Evolutionary conservation across 2,113 vertebrate species (phyloP).

Genomic region (Pseudopipra pipra): DNA sequence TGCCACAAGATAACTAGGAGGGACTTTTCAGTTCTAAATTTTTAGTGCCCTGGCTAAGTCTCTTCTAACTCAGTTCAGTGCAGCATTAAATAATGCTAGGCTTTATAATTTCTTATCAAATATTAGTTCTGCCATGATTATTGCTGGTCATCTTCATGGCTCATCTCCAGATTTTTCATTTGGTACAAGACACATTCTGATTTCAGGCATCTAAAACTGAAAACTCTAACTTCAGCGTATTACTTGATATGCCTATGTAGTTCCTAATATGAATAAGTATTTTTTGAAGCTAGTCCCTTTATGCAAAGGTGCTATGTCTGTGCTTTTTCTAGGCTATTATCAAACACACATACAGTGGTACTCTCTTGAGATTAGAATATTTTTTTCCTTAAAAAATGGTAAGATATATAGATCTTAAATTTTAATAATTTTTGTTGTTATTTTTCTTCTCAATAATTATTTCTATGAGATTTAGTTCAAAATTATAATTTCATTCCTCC

Average conservation of each 20-base stretch:
- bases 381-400: not conserved
- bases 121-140: not conserved
- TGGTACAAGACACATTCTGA: not conserved
- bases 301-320: not conserved
- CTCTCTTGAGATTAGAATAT: not conserved
- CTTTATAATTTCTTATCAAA: slow-evolving; percentile 28
- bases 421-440: not conserved
- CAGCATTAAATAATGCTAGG: not conserved
- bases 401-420: not conserved
- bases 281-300: not conserved
- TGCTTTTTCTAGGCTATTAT: not conserved
- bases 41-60: not conserved
- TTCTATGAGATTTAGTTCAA: not conserved
- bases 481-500: not conserved
- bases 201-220: not conserved
- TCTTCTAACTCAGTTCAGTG: not conserved
- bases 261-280: not conserved
- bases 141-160: not conserved
- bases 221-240: not conserved
- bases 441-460: not conserved
- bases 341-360: not conserved
- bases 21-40: slow-evolving; percentile 21
- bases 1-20: not conserved
- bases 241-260: not conserved
- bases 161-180: slow-evolving; percentile 11